phyloP scores from a whole-genome alignment of 2,797 vertebrate genomes.

The Acipenser ruthenus region DNA sequence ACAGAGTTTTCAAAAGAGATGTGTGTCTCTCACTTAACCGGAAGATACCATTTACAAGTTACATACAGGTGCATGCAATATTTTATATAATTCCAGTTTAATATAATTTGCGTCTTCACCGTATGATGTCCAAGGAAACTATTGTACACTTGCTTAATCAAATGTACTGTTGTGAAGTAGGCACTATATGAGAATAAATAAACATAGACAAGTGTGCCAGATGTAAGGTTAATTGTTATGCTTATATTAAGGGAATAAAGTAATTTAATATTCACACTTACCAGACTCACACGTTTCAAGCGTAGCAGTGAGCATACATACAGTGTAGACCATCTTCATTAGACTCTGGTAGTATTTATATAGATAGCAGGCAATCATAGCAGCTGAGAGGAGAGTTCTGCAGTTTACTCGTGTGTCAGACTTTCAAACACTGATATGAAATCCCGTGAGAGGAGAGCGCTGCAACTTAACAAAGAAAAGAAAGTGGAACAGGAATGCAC shows the following conservation, averaged over 20 bases:
- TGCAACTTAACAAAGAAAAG: conserved; percentile 45
- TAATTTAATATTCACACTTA: background rate
- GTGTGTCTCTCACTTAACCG: no score
- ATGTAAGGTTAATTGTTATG: background rate
- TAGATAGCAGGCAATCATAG: conserved; percentile 57
- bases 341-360: conserved; percentile 39
- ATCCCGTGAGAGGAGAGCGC: conserved; percentile 33
- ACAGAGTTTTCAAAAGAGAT: no score
- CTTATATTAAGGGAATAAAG: no score
- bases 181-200: background rate
- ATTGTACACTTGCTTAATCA: no score
- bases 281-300: background rate
- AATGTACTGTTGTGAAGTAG: background rate
- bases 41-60: no score
- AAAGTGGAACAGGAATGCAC: conserved; percentile 45
- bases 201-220: background rate
- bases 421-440: conserved; percentile 32
- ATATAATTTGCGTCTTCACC: no score
- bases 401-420: conserved; percentile 25
- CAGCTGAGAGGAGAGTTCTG: conserved; percentile 37
- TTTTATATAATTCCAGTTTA: no score
- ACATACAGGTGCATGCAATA: no score
- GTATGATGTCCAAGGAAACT: no score
- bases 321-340: background rate
- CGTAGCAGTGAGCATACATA: background rate